These are phyloP conservation scores for Pangasius macronema DNA, from an alignment of 2,797 vertebrate genomes.

Conservation along the genomic window DNA sequence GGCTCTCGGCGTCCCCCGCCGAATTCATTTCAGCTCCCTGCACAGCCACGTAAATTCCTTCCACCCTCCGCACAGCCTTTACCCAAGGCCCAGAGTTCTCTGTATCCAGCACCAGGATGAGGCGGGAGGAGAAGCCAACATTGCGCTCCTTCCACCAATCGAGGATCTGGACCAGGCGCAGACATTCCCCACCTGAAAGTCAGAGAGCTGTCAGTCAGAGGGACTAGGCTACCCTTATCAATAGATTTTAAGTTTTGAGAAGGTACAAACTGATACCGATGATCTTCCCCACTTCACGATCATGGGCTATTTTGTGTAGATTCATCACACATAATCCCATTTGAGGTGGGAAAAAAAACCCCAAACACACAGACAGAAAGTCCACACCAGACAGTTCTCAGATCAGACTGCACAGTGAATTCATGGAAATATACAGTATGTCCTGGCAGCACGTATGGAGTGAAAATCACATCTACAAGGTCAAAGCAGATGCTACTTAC, in stretches of 20 bases:
- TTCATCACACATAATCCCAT: not conserved
- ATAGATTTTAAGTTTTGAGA: not conserved
- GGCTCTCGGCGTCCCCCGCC: constrained; percentile 76
- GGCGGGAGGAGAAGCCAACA: constrained; percentile 84
- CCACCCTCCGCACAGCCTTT: constrained; percentile 84
- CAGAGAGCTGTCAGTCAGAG: not conserved
- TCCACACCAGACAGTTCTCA: not conserved
- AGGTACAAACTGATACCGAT: not conserved
- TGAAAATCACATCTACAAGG: constrained; percentile 8
- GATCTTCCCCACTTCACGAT: not conserved
- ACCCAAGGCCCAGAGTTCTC: constrained; percentile 90
- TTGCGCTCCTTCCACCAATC: constrained; percentile 96
- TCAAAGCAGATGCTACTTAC: not conserved
- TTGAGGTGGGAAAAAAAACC: not conserved
- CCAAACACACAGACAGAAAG: no score
- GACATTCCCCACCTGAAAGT: constrained; percentile 81
- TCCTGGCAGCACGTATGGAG: not conserved
- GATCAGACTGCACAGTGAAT: not conserved
- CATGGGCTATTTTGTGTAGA: not conserved
- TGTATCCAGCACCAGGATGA: constrained; percentile 90
- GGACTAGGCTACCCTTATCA: not conserved
- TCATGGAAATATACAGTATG: not conserved
- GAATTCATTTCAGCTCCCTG: constrained; percentile 86
- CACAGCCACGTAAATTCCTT: constrained; percentile 86
- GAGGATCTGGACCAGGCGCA: constrained; percentile 84